phyloP scores from a whole-genome alignment of 1,140 invertebrate genomes.

The Phocides pigmalion region DNA sequence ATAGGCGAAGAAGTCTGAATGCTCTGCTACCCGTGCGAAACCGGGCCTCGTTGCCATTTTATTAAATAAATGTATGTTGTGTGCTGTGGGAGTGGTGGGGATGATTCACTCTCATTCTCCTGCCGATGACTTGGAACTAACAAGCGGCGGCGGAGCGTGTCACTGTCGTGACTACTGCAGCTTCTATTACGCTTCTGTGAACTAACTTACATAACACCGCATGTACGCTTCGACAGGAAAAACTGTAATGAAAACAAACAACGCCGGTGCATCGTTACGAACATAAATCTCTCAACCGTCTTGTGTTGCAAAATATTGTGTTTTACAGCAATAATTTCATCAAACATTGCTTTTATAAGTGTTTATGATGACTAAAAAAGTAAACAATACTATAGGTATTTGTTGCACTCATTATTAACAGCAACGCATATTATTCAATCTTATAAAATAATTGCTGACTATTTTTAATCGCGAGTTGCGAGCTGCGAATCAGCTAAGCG shows the following conservation, averaged over 20 bases:
- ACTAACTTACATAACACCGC: slow-evolving; percentile 54
- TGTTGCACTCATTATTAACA: too few relatives aligned
- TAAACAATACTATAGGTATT: too few relatives aligned
- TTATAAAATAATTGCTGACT: neutral
- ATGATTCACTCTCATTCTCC: slow-evolving; percentile 68
- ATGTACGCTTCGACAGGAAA: slow-evolving; percentile 36
- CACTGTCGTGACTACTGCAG: slow-evolving; percentile 55
- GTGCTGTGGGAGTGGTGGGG: slow-evolving; percentile 42
- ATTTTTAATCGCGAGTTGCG: neutral
- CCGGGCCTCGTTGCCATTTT: too few relatives aligned
- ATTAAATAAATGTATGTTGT: slow-evolving; percentile 2
- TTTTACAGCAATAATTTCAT: too few relatives aligned
- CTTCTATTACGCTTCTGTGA: slow-evolving; percentile 51
- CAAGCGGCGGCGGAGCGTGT: slow-evolving; percentile 55
- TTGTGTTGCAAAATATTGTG: too few relatives aligned
- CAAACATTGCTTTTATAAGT: too few relatives aligned
- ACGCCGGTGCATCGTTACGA: slow-evolving; percentile 27
- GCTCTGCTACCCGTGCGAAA: too few relatives aligned
- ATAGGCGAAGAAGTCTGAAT: too few relatives aligned
- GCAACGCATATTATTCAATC: too few relatives aligned
- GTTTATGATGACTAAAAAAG: too few relatives aligned
- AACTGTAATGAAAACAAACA: slow-evolving; percentile 34
- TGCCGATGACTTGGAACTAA: slow-evolving; percentile 55
- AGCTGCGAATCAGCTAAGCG: too few relatives aligned
- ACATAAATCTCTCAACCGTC: slow-evolving; percentile 23